phyloP scores from a whole-genome alignment of 2,797 vertebrate species.

The Xiphorhynchus erythropygius region DNA sequence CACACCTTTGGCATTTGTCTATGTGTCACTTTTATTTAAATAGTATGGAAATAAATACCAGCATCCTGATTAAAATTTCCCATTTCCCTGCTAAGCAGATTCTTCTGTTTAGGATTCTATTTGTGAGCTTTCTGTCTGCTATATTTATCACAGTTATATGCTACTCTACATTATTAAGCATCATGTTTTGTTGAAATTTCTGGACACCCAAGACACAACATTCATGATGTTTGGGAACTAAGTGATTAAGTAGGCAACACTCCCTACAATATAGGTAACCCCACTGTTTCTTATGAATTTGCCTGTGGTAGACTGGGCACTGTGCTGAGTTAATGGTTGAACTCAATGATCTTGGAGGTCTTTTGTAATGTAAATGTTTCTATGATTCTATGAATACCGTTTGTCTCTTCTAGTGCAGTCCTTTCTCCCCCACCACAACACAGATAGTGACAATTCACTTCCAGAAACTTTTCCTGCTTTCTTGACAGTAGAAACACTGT shows the following conservation, averaged over 20 bases:
- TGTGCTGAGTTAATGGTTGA: not conserved
- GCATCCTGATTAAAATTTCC: not conserved
- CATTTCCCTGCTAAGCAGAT: not conserved
- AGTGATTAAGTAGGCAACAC: not conserved
- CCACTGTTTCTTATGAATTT: not conserved
- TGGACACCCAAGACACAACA: not conserved
- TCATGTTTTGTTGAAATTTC: not conserved
- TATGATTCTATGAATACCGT: not conserved
- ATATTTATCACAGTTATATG: not conserved
- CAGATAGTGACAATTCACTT: not conserved
- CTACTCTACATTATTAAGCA: not conserved
- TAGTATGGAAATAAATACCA: not conserved
- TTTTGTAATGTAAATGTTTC: not conserved
- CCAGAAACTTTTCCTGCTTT: not conserved
- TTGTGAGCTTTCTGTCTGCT: not conserved
- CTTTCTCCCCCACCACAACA: not conserved
- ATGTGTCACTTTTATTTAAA: not conserved
- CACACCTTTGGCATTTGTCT: not conserved
- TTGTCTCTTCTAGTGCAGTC: not conserved
- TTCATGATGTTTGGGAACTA: not conserved
- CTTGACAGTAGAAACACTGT: not conserved
- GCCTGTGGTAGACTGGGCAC: not conserved
- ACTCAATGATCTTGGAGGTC: not conserved
- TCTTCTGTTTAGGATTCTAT: not conserved
- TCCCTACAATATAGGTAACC: not conserved